Conservation (phyloP, 2,797 vertebrate genomes). For the Alfaro cultratus region DNA sequence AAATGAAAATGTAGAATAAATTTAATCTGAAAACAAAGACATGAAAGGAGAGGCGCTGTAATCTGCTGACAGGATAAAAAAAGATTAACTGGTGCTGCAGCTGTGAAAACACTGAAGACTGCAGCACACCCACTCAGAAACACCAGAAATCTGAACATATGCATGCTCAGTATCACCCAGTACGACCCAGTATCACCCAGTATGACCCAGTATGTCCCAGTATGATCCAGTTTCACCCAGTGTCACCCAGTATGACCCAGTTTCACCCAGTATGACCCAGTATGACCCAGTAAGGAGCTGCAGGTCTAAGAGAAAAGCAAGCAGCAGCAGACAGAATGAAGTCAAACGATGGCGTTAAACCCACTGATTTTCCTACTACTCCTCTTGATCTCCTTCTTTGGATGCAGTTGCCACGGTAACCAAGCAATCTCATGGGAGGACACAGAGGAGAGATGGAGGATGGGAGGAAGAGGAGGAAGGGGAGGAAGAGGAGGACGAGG, state of each 20-base stretch:
- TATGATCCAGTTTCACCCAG: not conserved
- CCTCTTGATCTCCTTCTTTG: not conserved
- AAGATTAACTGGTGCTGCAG: not conserved
- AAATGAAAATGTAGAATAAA: not conserved
- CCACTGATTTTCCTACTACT: slow-evolving; percentile 7
- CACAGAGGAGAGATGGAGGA: slow-evolving; percentile 23
- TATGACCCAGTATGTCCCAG: too few relatives aligned
- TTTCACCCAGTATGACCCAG: not conserved
- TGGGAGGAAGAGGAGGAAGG: slow-evolving; percentile 4
- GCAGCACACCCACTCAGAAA: not conserved
- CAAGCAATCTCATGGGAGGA: slow-evolving; percentile 19
- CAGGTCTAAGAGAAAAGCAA: not conserved
- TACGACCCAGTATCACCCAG: not conserved
- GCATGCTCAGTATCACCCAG: not conserved
- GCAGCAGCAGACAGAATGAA: not conserved
- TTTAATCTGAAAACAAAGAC: not conserved
- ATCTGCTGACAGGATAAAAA: slow-evolving; percentile 8
- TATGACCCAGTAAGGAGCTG: not conserved
- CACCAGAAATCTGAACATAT: not conserved
- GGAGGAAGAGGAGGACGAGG: slow-evolving; percentile 17
- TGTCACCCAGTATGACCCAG: not conserved
- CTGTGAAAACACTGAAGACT: not conserved
- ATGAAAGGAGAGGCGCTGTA: not conserved
- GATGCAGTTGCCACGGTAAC: slow-evolving; percentile 27
- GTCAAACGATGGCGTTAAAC: not conserved